Base-by-base conservation (phyloP, 2,888 invertebrate species). In the Mesorhabditis spiculigera region DNA sequence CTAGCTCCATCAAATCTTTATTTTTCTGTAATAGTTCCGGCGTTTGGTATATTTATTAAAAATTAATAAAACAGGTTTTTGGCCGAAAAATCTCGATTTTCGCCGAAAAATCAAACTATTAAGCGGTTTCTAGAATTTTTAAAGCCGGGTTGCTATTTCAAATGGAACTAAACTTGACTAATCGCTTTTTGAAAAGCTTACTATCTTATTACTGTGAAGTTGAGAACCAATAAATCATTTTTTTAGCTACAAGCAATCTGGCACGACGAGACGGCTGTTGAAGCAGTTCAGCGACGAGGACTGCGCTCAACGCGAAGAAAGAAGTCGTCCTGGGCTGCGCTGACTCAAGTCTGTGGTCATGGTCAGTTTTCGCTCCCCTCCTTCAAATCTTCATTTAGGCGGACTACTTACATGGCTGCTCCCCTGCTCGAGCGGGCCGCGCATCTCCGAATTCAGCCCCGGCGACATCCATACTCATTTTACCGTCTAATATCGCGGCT, bases 201-300 rank as follows among this genome's bases (percentile, higher is more conserved):
- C 28, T 28, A 28, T 28, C 1, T 1, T 28, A 28, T 28, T 42
- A 28, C n/a, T 45, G 43, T 67, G 5, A 67, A 6, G 42, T 45
- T 13, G 61, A 50, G 43, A 66, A 13, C 42, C 45, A 10, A 5
- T 64, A 13, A 10, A 10, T 4, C 42, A 5, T 10, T 45, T 3
- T 86, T 87, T 13, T 92, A 93, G 87, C 88, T 93, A 77, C 91
- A 92, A 86, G 92, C 92, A 6, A 92, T 93, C 81, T 89, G 93
- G 75, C 90, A 91, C 71, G 93, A 93, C 84, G 93, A 93, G 87
- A 93, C 93, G 41, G 91, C 91, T 0, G 90, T 93, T 0, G 93
- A 93, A 86, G 91, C 92, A 80, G 89, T 92, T 5, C 87, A 88
- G 79, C 73, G 83, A 65, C 73, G 78, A 82, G 73, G 77, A 16